These are phyloP conservation scores for Callocephalon fimbriatum DNA, from an alignment of 2,113 vertebrate species.

Conservation along the genomic window DNA sequence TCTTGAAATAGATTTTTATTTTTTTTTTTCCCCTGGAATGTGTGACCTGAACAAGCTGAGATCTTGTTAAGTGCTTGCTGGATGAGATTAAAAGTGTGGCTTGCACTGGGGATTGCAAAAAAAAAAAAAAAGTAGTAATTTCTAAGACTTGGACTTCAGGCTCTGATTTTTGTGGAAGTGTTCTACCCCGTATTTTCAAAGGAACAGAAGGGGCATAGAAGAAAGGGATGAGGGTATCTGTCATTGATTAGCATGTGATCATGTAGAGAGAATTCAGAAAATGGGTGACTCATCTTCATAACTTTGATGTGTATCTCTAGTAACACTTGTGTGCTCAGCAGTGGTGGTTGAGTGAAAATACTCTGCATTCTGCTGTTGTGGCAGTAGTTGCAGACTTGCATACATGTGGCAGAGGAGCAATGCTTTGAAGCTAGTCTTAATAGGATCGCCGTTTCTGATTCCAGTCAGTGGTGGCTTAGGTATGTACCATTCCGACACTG, in stretches of 20 bases:
- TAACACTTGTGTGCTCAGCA: neutral
- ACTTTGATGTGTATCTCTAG: neutral
- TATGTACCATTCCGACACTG: neutral
- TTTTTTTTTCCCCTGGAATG: neutral
- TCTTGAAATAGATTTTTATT: neutral
- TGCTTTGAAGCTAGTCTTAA: neutral
- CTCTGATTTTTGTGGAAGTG: neutral
- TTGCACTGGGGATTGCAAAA: neutral
- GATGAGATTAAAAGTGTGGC: neutral
- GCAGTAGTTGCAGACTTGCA: neutral
- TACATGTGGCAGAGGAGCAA: neutral
- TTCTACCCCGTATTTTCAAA: rapidly evolving
- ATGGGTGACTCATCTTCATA: neutral
- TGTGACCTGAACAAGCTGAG: neutral
- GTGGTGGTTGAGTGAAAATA: neutral
- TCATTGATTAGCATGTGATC: rapidly evolving
- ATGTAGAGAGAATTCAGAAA: neutral
- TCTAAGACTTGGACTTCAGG: neutral
- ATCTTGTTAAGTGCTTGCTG: neutral
- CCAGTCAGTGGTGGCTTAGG: neutral
- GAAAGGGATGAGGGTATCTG: neutral
- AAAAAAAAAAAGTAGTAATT: neutral
- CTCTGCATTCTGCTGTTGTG: neutral
- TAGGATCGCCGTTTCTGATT: neutral
- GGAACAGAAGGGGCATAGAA: neutral